Percentiles rank a stretch among this genome's conserved stretches.
Conservation (phyloP, 2,888 invertebrate genomes). For the Cataglyphis rosenhaueri region DNA sequence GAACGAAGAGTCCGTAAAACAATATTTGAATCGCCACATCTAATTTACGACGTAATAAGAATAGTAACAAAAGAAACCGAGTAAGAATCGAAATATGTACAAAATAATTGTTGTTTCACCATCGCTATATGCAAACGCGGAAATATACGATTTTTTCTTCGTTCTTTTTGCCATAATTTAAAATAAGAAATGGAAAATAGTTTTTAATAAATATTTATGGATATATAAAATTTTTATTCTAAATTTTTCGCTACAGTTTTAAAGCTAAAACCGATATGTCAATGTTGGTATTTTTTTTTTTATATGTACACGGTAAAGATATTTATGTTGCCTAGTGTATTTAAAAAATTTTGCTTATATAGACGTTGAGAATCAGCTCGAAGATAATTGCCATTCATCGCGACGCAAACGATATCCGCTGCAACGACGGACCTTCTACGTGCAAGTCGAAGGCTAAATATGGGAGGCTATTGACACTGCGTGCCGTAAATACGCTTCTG, state of each 20-base stretch:
- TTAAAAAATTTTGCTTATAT: not conserved
- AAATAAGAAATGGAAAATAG: too few species aligned
- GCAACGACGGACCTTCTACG: conserved; percentile 71
- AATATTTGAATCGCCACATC: conserved; percentile 27
- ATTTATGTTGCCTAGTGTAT: not conserved
- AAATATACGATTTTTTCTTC: conserved; percentile 6
- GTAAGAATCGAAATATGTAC: not conserved
- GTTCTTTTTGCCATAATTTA: conserved; percentile 5
- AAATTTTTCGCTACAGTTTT: not conserved
- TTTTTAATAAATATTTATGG: not conserved
- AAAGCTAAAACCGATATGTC: not conserved
- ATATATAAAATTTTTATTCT: not conserved
- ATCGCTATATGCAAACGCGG: not conserved
- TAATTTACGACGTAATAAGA: conserved; percentile 13
- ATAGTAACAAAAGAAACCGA: conserved; percentile 5
- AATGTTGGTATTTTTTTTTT: not conserved
- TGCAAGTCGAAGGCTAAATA: conserved; percentile 76
- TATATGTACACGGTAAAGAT: not conserved
- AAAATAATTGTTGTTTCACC: conserved; percentile 25
- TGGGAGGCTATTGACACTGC: conserved; percentile 79
- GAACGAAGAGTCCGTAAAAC: conserved; percentile 23
- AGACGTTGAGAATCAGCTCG: conserved; percentile 48
- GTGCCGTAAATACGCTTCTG: conserved; percentile 54
- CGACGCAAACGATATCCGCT: conserved; percentile 75
- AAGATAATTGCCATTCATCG: conserved; percentile 74